Evolutionary conservation across 2,113 vertebrate genomes (phyloP), one percentile per base, ranked within the genome.

Genomic region (Urocynchramus pylzowi): DNA sequence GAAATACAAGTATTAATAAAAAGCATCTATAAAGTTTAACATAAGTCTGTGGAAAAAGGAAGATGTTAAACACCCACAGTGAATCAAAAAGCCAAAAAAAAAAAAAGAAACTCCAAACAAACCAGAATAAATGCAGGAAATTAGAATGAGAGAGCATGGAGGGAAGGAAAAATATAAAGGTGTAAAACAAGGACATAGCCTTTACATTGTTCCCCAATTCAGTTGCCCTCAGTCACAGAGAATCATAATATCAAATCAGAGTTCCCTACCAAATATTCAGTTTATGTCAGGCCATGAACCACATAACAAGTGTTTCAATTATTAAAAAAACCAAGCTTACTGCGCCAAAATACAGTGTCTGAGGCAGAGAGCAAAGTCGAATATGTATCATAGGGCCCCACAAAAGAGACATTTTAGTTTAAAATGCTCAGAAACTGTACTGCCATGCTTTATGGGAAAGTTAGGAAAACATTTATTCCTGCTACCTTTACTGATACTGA

Each of bases 201-300:
- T 70, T 61, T 1, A 2, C 26, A 39, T 2, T 39, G 6, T 42
- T 52, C 45, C 53, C 19, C 54, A 35, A 11, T 41, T 82, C 42
- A 70, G 13, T 26, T 0, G 1, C 2, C 8, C 49, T 37, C 37
- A 42, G 37, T 28, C 45, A 22, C 0, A 56, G 63, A 11, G 7
- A 70, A 44, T 4, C 12, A 4, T 5, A 5, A 31, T 8, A 53
- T 8, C 27, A 35, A 22, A 19, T 9, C 22, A 54, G 42, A 77
- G 78, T 0, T 57, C 11, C 16, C 33, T 41, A 39, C 16, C 26
- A 61, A 45, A 44, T 30, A 73, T 0, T 77, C 31, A 16, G 50
- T n/a, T 53, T 28, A 21, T 7, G 21, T 61, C 80, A 91, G 68
- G 20, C 56, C 39, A 63, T 12, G 16, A 87, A 84, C 41, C 24